Conservation (phyloP, 23 tunicate genomes). For the Trididemnum nubilum region DNA sequence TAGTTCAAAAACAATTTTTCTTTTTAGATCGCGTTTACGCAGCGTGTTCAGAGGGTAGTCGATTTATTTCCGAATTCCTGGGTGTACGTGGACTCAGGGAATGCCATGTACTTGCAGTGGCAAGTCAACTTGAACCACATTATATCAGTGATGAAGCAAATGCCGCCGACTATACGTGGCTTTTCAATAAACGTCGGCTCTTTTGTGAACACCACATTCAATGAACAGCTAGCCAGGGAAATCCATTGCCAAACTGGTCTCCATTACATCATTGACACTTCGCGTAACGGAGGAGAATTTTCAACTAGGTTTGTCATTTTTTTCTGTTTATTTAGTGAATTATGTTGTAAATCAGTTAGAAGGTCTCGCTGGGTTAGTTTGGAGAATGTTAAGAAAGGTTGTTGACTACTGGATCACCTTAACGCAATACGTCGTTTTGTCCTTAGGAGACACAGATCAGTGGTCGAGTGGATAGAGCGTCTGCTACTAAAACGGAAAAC, state of each 20-base stretch:
- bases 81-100: conserved; percentile 98
- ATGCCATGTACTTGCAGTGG: conserved; percentile 99
- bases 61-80: conserved; percentile 75
- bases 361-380: background rate
- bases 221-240: conserved; percentile 77
- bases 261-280: conserved; percentile 95
- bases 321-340: background rate
- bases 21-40: conserved; percentile 65
- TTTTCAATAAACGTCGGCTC: conserved; percentile 98
- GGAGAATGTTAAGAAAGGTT: background rate
- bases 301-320: conserved; percentile 44
- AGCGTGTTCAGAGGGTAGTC: conserved; percentile 63
- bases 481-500: too few species aligned
- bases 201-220: conserved; percentile 89
- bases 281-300: conserved; percentile 92
- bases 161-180: conserved; percentile 87
- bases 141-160: conserved; percentile 71
- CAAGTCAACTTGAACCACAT: conserved; percentile 90
- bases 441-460: too few species aligned
- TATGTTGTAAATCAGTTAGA: background rate
- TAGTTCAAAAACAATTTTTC: too few species aligned
- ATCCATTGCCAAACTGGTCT: conserved; percentile 94
- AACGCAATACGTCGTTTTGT: background rate
- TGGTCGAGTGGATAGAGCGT: too few species aligned
- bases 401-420: too few species aligned